Conservation (phyloP, 2,113 vertebrate species). For the Sigmodon hispidus region DNA sequence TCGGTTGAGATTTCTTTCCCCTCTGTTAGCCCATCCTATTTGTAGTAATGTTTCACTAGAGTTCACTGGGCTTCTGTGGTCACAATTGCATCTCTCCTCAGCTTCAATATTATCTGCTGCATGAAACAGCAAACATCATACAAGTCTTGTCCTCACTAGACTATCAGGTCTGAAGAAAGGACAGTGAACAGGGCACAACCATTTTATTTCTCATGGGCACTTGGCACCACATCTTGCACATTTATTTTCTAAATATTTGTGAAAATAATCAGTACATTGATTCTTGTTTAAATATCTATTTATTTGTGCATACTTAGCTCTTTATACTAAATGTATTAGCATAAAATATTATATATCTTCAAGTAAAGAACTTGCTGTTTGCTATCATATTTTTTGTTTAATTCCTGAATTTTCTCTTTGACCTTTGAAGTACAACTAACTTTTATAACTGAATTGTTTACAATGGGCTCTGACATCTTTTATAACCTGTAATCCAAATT, state of each 20-base stretch:
- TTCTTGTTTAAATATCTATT: not conserved
- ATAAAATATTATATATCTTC: not conserved
- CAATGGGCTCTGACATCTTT: constrained; percentile 33
- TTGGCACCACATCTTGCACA: not conserved
- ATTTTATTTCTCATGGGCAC: too few species aligned
- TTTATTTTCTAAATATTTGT: not conserved
- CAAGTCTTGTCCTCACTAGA: not conserved
- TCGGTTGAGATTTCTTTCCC: not conserved
- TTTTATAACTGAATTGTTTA: constrained; percentile 3
- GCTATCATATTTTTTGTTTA: not conserved
- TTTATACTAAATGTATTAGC: not conserved
- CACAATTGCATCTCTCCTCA: not conserved
- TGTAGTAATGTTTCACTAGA: too few species aligned
- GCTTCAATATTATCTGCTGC: not conserved
- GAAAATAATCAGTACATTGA: not conserved
- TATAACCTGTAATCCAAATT: not conserved
- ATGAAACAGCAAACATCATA: not conserved
- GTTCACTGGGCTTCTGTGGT: not conserved
- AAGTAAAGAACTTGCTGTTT: constrained; percentile 7
- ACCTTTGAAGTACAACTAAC: constrained; percentile 54
- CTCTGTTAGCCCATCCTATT: not conserved
- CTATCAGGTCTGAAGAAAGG: not conserved
- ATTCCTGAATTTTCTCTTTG: constrained; percentile 41
- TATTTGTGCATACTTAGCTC: not conserved
- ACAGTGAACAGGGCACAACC: not conserved